Evolutionary conservation across 2,113 vertebrate genomes (phyloP).

Genomic region (Sarotherodon lohbergeri): DNA sequence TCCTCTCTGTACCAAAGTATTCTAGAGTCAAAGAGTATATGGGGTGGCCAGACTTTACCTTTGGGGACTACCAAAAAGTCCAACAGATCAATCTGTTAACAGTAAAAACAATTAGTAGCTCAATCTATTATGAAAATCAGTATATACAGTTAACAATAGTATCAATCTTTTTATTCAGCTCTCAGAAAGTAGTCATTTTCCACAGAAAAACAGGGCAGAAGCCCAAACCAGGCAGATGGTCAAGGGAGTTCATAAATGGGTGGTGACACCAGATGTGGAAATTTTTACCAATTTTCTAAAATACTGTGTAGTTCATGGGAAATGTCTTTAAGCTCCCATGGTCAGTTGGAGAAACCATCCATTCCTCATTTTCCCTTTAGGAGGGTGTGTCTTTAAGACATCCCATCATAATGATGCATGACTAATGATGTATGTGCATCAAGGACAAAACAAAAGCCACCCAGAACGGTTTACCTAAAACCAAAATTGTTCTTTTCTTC

Average conservation of each 20-base stretch:
- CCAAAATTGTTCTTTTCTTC: background rate
- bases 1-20: background rate
- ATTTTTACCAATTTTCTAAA: background rate
- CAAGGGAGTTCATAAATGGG: background rate
- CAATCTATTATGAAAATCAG: background rate
- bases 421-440: background rate
- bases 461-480: background rate
- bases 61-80: background rate
- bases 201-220: background rate
- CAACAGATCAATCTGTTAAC: background rate
- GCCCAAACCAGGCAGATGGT: background rate
- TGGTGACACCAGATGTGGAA: background rate
- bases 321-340: background rate
- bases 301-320: background rate
- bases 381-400: background rate
- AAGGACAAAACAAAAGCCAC: background rate
- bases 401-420: background rate
- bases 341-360: background rate
- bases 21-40: background rate
- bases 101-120: background rate
- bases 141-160: background rate
- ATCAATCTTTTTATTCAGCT: background rate
- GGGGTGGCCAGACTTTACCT: background rate
- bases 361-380: background rate
- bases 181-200: background rate